phyloP scores from a whole-genome alignment of 2,888 invertebrate genomes.

The Girardia tigrina region DNA sequence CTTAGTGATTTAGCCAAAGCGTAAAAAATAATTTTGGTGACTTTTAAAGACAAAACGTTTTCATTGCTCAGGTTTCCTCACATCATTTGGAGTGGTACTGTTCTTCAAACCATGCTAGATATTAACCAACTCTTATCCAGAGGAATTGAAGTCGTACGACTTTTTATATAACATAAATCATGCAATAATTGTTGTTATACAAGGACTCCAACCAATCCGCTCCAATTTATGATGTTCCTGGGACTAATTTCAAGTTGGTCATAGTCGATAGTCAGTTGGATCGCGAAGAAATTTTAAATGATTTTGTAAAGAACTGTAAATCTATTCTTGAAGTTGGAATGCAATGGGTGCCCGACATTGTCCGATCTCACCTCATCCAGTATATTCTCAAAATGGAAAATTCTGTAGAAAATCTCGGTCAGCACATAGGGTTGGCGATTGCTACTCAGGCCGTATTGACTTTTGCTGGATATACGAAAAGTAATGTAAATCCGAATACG shows the following conservation, averaged over 20 bases:
- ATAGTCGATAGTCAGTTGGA: conserved; percentile 83
- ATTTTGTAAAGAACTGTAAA: conserved; percentile 82
- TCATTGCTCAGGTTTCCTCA: conserved; percentile 65
- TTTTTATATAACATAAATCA: not conserved
- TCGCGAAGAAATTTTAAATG: conserved; percentile 63
- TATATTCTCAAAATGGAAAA: conserved; percentile 47
- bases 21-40: conserved; percentile 40
- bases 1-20: conserved; percentile 58
- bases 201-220: conserved; percentile 78
- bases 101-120: conserved; percentile 84
- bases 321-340: conserved; percentile 89
- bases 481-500: not conserved
- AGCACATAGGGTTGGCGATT: conserved; percentile 73
- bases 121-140: conserved; percentile 76
- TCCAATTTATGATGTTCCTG: conserved; percentile 68
- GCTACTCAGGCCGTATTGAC: conserved; percentile 71
- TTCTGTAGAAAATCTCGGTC: conserved; percentile 45
- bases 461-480: conserved; percentile 60
- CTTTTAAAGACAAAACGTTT: not conserved
- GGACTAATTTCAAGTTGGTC: conserved; percentile 70
- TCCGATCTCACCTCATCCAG: conserved; percentile 77
- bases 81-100: conserved; percentile 75
- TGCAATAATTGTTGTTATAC: conserved; percentile 21
- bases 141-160: conserved; percentile 27
- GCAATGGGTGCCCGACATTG: conserved; percentile 92